phyloP scores from a whole-genome alignment of 2,888 invertebrate genomes.

The Agrotis exclamationis region DNA sequence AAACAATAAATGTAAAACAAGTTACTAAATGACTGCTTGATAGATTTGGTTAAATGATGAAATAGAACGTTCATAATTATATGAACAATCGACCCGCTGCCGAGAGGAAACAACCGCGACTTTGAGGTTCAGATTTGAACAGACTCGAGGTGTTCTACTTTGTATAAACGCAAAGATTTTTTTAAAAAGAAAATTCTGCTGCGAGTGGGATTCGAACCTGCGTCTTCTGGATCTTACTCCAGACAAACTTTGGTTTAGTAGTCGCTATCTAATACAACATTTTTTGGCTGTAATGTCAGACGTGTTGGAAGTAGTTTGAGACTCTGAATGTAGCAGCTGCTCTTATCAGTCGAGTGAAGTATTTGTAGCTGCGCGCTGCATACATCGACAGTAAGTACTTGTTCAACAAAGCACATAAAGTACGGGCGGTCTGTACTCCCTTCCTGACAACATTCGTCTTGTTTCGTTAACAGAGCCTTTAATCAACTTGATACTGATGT shows the following conservation, averaged over 20 bases:
- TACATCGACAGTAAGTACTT: background rate
- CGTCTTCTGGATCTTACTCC: no score
- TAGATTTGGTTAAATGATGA: background rate
- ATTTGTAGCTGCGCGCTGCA: background rate
- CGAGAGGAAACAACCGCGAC: no score
- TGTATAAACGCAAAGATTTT: no score
- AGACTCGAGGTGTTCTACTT: background rate
- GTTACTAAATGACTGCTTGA: background rate
- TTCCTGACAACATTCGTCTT: background rate
- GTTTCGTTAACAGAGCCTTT: background rate
- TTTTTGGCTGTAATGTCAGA: no score
- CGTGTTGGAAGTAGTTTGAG: no score
- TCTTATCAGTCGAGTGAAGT: constrained; percentile 6
- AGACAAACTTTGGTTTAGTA: no score
- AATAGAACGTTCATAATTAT: background rate
- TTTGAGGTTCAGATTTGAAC: no score
- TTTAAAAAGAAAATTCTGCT: no score
- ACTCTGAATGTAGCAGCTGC: background rate
- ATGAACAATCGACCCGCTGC: background rate
- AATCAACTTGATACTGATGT: constrained; percentile 10
- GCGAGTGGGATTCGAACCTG: no score
- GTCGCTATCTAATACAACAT: no score
- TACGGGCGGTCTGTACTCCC: background rate
- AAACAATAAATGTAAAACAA: no score
- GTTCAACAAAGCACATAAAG: background rate